Evolutionary conservation across 2,113 vertebrate genomes (phyloP), one percentile per base, ranked within the genome.

Genomic region (Daubentonia madagascariensis): DNA sequence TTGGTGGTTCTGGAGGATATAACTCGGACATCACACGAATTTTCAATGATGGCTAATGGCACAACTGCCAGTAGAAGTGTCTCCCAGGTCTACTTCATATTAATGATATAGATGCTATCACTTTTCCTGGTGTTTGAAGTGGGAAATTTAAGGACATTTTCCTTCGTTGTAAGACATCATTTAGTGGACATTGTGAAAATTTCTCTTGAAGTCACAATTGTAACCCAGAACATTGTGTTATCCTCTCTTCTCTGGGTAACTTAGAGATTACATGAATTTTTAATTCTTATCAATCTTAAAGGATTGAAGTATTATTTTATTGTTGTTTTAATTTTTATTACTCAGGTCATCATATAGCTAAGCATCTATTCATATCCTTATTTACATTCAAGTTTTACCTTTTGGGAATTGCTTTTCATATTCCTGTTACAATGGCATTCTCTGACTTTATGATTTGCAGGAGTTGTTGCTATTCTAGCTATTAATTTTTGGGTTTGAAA

Each of bases 121-220:
- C 99, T 99, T 96, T 99, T 99, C 87, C 99, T 99, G 99, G 99
- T 99, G 86, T 99, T 99, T 93, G 99, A 99, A 40, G 99, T 99
- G 72, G 99, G 99, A 98, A 99, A 99, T 97, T 99, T 99, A 96
- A 99, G 98, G 98, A 99, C 99, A 99, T 99, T 99, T 98, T 99
- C 99, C 99, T 99, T 99, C 99, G 99, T 99, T 99, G 99, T 99
- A 99, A 99, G 98, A 99, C 99, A 99, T 99, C 8, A 10, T 7
- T 99, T 98, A 99, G 99, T 99, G 99, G 99, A 99, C 99, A 99
- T 99, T 99, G 99, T 99, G 98, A 99, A 98, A 97, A 96, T 98
- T 99, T 99, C 99, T 99, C 99, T 98, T 98, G 45, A 99, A 99
- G 98, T 99, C 70, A 98, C 98, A 98, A 98, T 98, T 99, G 99